A percentile compares a stretch with the other conserved stretches of the same genome.
Conservation (phyloP, 2,888 invertebrate species). For the Mimumesa dahlbomi region DNA sequence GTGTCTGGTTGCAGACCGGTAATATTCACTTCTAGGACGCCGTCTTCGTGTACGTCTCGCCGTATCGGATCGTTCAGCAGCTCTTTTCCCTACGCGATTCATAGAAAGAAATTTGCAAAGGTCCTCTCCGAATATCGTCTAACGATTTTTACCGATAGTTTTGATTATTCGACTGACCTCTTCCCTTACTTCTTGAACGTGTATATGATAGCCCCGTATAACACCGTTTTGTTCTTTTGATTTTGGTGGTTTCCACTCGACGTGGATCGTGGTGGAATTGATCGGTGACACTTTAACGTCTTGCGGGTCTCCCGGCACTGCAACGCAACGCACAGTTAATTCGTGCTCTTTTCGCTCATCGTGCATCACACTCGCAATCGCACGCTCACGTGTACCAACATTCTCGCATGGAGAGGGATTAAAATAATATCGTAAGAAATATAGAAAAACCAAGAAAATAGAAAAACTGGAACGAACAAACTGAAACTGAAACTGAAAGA, state of each 20-base stretch:
- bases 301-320: slow-evolving; percentile 99
- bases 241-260: slow-evolving; percentile 96
- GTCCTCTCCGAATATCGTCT: neutral
- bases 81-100: slow-evolving; percentile 86
- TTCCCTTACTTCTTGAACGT: slow-evolving; percentile 94
- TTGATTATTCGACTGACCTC: slow-evolving; percentile 83
- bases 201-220: slow-evolving; percentile 97
- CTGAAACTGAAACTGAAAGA: no score
- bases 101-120: no score
- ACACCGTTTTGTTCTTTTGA: slow-evolving; percentile 96
- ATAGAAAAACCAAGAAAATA: slow-evolving; percentile 33
- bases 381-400: slow-evolving; percentile 46
- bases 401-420: slow-evolving; percentile 37
- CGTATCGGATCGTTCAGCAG: slow-evolving; percentile 93
- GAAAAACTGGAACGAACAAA: no score
- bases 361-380: slow-evolving; percentile 56
- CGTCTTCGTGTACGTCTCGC: slow-evolving; percentile 91
- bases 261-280: slow-evolving; percentile 97
- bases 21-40: slow-evolving; percentile 89
- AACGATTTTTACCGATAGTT: no score
- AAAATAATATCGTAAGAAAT: slow-evolving; percentile 22
- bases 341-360: slow-evolving; percentile 44
- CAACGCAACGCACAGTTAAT: slow-evolving; percentile 78
- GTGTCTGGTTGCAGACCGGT: slow-evolving; percentile 97
- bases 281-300: slow-evolving; percentile 93